Conservation (phyloP, 2,113 vertebrate genomes). For the Chrysemys picta region DNA sequence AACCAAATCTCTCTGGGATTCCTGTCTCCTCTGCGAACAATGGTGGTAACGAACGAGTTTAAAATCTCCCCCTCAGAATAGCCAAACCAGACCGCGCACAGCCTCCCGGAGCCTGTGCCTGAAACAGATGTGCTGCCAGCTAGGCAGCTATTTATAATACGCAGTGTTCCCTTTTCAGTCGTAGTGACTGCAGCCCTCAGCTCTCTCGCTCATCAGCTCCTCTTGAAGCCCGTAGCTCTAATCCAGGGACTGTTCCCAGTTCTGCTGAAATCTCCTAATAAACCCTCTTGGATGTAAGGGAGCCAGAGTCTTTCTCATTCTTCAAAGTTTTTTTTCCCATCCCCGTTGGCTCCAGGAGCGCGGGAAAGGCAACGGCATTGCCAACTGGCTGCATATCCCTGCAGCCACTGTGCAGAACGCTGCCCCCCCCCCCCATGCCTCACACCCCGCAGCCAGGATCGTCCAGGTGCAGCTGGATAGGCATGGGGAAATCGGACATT, state of each 20-base stretch:
- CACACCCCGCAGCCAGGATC: background rate
- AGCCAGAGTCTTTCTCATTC: conserved; percentile 17
- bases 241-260: conserved; percentile 65
- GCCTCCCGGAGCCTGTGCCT: conserved; percentile 57
- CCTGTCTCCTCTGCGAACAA: conserved; percentile 50
- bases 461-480: background rate
- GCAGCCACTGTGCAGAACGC: background rate
- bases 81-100: conserved; percentile 53
- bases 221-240: conserved; percentile 73
- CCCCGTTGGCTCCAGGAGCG: background rate
- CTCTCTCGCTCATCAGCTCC: conserved; percentile 53
- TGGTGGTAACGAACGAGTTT: conserved; percentile 45
- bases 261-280: conserved; percentile 69
- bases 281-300: conserved; percentile 12
- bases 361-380: background rate
- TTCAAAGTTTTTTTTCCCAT: background rate
- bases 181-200: conserved; percentile 65
- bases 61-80: conserved; percentile 62
- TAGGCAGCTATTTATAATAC: conserved; percentile 71
- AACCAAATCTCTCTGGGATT: background rate
- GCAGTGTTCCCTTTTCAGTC: conserved; percentile 69
- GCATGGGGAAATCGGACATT: background rate
- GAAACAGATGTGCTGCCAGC: conserved; percentile 73
- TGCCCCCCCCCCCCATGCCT: too few species aligned
- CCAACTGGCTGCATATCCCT: fast-evolving